Conservation (phyloP, 2,113 vertebrate genomes). For the Symphodus melops region DNA sequence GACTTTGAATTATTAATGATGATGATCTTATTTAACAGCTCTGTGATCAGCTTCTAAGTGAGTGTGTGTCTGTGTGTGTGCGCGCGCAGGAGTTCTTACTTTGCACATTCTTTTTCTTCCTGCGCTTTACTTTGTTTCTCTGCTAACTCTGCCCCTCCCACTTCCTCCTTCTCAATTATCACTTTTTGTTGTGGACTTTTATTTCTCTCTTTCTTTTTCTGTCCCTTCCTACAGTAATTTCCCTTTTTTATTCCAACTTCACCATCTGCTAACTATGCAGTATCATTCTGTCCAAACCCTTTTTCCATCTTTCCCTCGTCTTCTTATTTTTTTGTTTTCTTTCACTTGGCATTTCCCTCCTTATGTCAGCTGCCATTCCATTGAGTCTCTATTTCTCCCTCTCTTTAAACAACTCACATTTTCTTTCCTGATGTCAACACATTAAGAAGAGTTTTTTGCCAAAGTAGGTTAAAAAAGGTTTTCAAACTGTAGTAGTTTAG, state of each 20-base stretch:
- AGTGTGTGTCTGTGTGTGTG: background rate
- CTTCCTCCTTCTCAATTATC: background rate
- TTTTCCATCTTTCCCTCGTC: background rate
- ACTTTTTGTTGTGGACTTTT: conserved; percentile 8
- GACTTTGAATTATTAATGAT: conserved; percentile 55
- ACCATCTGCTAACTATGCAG: conserved; percentile 55
- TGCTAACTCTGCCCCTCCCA: background rate
- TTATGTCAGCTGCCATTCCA: background rate
- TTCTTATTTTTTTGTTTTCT: conserved; percentile 3
- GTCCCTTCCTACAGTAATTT: background rate
- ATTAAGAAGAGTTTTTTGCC: background rate
- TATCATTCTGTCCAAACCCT: conserved; percentile 31
- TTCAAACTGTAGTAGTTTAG: background rate
- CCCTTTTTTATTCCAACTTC: conserved; percentile 15
- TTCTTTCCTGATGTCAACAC: background rate
- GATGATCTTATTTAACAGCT: conserved; percentile 56
- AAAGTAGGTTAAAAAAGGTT: background rate
- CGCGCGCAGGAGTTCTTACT: background rate
- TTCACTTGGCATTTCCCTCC: background rate
- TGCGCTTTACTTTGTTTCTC: background rate
- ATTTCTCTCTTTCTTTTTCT: background rate
- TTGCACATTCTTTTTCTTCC: background rate
- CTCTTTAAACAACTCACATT: background rate
- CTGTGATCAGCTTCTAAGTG: conserved; percentile 31
- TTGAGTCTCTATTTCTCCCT: background rate